Evolutionary conservation across 2,888 invertebrate genomes (phyloP).

Genomic region (Volucella inanis): DNA sequence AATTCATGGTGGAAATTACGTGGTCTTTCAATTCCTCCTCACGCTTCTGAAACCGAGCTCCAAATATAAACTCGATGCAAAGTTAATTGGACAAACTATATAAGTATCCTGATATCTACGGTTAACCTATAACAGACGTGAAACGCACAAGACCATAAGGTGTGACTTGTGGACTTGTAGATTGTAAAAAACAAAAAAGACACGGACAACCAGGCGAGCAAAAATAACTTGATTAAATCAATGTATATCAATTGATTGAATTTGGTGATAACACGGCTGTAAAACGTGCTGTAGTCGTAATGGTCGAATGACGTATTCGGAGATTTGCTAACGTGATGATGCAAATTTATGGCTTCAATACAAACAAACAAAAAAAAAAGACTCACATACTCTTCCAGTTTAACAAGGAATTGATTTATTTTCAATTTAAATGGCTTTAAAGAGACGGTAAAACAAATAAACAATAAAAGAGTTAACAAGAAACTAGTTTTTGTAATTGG

Average conservation of each 20-base stretch:
- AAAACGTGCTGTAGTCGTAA: slow-evolving; percentile 66
- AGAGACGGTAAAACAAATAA: slow-evolving; percentile 1
- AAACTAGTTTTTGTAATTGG: slow-evolving; percentile 59
- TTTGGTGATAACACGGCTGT: slow-evolving; percentile 73
- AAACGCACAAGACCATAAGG: slow-evolving; percentile 54
- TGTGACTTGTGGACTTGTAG: slow-evolving; percentile 62
- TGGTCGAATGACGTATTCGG: slow-evolving; percentile 65
- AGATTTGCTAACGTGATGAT: slow-evolving; percentile 70
- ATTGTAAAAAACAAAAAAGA: background rate
- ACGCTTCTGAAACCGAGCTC: slow-evolving; percentile 64
- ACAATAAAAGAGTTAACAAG: slow-evolving; percentile 51
- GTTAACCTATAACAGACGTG: slow-evolving; percentile 41
- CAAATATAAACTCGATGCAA: slow-evolving; percentile 73
- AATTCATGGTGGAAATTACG: slow-evolving; percentile 38
- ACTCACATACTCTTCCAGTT: slow-evolving; percentile 3
- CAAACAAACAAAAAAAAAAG: slow-evolving; percentile 17
- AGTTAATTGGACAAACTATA: slow-evolving; percentile 74
- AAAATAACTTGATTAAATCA: slow-evolving; percentile 68
- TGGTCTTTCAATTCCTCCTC: slow-evolving; percentile 64
- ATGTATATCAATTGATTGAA: slow-evolving; percentile 70
- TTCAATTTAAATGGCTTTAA: slow-evolving; percentile 67
- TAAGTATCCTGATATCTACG: slow-evolving; percentile 35
- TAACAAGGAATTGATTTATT: slow-evolving; percentile 72
- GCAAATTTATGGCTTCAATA: slow-evolving; percentile 65
- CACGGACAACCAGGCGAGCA: background rate